A percentile compares a stretch with the other conserved stretches of the same genome.
phyloP scores from a whole-genome alignment of 2,888 invertebrate species.

The Tortrix viridana region DNA sequence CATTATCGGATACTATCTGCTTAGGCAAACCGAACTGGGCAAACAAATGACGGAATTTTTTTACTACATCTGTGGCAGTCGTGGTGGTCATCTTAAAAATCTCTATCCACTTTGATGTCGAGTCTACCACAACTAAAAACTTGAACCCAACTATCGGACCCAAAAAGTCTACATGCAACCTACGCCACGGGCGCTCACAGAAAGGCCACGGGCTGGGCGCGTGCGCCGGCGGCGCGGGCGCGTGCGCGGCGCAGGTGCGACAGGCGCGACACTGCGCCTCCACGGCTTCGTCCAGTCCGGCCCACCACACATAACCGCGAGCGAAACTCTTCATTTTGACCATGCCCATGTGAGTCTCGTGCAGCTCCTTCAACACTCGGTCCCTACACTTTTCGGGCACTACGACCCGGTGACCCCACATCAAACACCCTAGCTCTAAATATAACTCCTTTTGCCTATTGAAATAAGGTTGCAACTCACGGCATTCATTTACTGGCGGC shows the following conservation, averaged over 20 bases:
- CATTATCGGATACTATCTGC: too few relatives aligned
- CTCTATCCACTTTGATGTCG: conserved; percentile 1
- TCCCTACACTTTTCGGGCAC: neutral
- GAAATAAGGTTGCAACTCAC: too few relatives aligned
- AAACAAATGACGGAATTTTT: too few relatives aligned
- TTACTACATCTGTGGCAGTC: too few relatives aligned
- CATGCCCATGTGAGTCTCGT: conserved; percentile 7
- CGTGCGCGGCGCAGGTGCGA: conserved; percentile 10
- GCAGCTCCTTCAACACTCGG: neutral
- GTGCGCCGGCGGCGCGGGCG: conserved; percentile 10
- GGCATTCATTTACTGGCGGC: too few relatives aligned
- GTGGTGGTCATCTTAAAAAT: neutral
- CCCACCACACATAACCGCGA: conserved; percentile 5
- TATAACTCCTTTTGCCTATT: conserved; percentile 6
- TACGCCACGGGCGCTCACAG: neutral
- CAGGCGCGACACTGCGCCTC: too few relatives aligned
- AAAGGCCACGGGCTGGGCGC: neutral
- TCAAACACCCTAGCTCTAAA: conserved; percentile 1
- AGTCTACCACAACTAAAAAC: neutral
- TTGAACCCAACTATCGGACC: neutral
- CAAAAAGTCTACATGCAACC: neutral
- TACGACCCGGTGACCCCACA: conserved; percentile 11
- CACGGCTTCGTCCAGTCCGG: neutral
- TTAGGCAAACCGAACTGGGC: too few relatives aligned
- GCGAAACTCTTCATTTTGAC: conserved; percentile 7